A percentile compares a stretch with the other conserved stretches of the same genome.
Conservation (phyloP, 1,140 invertebrate genomes). For the Ceratosolen fusciceps region DNA sequence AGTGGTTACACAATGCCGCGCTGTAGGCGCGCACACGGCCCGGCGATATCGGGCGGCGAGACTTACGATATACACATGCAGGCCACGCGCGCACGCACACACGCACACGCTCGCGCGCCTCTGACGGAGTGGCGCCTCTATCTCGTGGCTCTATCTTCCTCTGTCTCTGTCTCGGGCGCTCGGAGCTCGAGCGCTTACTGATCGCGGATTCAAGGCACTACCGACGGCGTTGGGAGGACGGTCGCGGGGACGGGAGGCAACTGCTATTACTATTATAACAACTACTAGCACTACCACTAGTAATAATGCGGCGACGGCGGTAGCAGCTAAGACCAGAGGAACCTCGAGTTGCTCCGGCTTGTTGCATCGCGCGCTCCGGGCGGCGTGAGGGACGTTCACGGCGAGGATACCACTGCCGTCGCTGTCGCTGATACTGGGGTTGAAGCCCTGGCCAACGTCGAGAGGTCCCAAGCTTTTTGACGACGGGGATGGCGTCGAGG, state of each 20-base stretch:
- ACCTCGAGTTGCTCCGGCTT: background rate
- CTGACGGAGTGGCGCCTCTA: constrained; percentile 40
- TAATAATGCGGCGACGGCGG: background rate
- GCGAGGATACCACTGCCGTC: no score
- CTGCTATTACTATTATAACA: background rate
- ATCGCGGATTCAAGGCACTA: constrained; percentile 37
- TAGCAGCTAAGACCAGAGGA: background rate
- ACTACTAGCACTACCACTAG: no score
- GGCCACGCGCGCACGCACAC: constrained; percentile 6
- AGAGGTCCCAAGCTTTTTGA: no score
- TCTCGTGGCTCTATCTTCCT: constrained; percentile 49
- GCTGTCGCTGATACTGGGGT: no score
- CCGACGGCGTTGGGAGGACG: constrained; percentile 14
- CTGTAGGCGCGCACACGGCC: constrained; percentile 1
- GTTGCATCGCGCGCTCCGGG: constrained; percentile 19
- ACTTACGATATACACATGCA: background rate
- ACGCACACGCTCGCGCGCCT: constrained; percentile 47
- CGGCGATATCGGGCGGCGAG: background rate
- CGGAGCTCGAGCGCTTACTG: constrained; percentile 6
- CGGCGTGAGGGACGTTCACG: no score
- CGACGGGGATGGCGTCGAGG: no score
- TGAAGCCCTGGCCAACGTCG: no score
- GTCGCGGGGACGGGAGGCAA: constrained; percentile 27
- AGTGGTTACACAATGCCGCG: constrained; percentile 33
- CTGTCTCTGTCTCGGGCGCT: background rate